Base-by-base conservation (phyloP, 2,888 invertebrate species). In the Macaria notata region DNA sequence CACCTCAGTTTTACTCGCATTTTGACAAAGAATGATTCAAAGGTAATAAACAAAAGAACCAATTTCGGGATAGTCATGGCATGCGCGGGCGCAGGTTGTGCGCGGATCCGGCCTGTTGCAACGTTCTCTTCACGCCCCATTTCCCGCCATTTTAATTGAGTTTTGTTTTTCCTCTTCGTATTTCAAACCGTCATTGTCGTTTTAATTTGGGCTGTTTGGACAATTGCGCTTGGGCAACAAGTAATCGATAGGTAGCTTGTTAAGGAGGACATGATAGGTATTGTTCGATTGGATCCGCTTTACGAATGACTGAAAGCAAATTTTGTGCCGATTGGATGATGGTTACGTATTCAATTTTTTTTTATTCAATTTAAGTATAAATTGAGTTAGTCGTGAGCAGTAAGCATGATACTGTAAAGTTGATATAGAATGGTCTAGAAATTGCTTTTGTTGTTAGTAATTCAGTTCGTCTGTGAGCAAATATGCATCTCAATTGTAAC, bases 111-210 rank as follows among this genome's bases (percentile, higher is more conserved):
- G 78, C 72, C 57, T 79, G 75, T 79, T 75, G 80, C 75, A 82
- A 84, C 79, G 76, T 68, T 81, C 79, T 81, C 79, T 84, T 84
- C 83, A 83, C 80, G 88, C 86, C 77, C 88, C 76, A 84, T 71
- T 86, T 86, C 77, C 62, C 65, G 55, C 61, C 73, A 74, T 73
- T 73, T 81, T 81, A 79, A 79, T 84, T 78, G 74, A 74, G 62
- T 82, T 84, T 85, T 78, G 78, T 81, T 83, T 80, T 81, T 60
- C 59, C 45, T 59, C 47, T 63, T 61, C 48, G 56, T 54, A 54
- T 62, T 62, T 57, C 56, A 50, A 56, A 55, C 33, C 41, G 60
- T 62, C 59, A 58, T 58, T 64, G 60, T 63, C 61, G 63, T 65
- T 62, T 63, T 63, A 63, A 62, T 62, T 64, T 38, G 55, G 31